Base-by-base conservation (phyloP, 2,797 vertebrate genomes). In the Fistularia tabacaria region DNA sequence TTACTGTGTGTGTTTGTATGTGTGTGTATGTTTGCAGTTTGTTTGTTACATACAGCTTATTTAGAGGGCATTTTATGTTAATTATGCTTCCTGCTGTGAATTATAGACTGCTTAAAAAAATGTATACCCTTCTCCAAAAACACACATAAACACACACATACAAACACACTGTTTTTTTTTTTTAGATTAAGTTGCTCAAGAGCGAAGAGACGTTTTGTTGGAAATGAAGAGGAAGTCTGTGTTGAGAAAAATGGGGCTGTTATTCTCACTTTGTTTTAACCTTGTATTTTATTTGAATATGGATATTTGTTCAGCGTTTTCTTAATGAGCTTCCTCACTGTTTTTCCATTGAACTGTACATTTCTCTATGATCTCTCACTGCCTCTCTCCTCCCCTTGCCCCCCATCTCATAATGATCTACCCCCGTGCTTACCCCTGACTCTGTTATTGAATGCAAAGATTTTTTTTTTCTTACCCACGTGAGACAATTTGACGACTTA, bases 41-140 rank as follows among this genome's bases (percentile, higher is more conserved):
- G 25, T 25, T 25, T 25, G 25, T 25, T 25, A 25, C 5, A 25
- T 73, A 53, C 74, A 64, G 59, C 71, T 81, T 83, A 81, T 83
- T 87, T 85, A 81, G 40, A 57, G 64, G 65, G 68, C 55, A 56
- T 71, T 74, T 82, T 77, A 84, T 85, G 83, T 65, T 73, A 89
- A 86, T 85, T 66, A 38, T 10, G 56, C 54, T 74, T 66, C 65
- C 71, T 68, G 71, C 64, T 71, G 69, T 78, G 69, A 83, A 71
- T 83, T 64, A 49, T 69, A 49, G 61, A 42, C 61, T 47, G 9
- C 67, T 79, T 83, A 70, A 83, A 25, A n/a, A 25, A 25, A 25
- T 49, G 38, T 39, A 69, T 46, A 39, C 42, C 54, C 38, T 25
- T 5, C 5, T 5, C 25, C 25, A 25, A 2, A 25, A 25, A 25